phyloP scores from a whole-genome alignment of 2,113 vertebrate genomes.

The Nothobranchius furzeri region DNA sequence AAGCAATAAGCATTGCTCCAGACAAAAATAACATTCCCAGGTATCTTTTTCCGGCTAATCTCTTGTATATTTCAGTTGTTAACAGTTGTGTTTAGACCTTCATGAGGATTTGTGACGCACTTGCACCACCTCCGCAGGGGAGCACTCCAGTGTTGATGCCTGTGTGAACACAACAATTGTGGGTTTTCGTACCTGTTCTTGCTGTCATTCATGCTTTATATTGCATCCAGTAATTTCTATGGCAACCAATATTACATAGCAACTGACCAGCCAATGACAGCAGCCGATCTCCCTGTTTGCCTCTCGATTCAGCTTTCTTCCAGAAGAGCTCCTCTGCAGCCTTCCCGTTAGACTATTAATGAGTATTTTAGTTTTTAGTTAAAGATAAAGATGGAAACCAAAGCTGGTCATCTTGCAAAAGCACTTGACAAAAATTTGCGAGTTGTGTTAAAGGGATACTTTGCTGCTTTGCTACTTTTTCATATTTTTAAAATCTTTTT shows the following conservation, averaged over 20 bases:
- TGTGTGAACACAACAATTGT: conserved; percentile 28
- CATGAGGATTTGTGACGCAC: conserved; percentile 22
- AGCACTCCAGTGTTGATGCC: conserved; percentile 13
- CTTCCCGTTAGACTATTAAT: background rate
- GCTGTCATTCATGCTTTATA: conserved; percentile 62
- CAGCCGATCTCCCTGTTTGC: conserved; percentile 21
- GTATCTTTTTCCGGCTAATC: background rate
- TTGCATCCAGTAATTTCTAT: conserved; percentile 75
- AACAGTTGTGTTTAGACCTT: background rate
- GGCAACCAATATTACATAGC: conserved; percentile 73
- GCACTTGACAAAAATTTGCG: too few relatives aligned
- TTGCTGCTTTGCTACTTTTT: too few relatives aligned
- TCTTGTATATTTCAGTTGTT: background rate
- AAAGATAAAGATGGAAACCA: background rate
- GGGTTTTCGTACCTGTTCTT: background rate
- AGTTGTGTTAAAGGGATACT: too few relatives aligned
- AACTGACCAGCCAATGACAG: conserved; percentile 60
- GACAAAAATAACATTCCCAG: background rate
- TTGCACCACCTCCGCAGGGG: background rate
- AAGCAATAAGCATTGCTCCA: too few relatives aligned
- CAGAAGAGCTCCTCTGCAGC: conserved; percentile 12
- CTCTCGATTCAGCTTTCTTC: conserved; percentile 18
- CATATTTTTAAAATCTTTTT: too few relatives aligned
- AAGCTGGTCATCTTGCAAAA: background rate
- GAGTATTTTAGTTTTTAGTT: background rate